Evolutionary conservation across 1,140 invertebrate genomes (phyloP), one percentile per base, ranked within the genome.

Genomic region (Cydia strobilella): DNA sequence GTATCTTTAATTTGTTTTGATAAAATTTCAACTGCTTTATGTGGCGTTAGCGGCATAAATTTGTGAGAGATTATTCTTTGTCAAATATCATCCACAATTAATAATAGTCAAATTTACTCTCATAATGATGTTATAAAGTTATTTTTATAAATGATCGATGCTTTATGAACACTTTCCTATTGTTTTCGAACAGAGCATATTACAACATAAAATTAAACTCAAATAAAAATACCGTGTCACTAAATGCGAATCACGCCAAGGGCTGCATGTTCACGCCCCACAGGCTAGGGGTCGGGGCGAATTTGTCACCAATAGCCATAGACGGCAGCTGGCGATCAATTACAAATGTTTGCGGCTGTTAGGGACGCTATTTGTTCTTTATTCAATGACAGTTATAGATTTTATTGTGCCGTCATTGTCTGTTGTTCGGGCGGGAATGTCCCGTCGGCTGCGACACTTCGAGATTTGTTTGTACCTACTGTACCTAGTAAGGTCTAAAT

Each of bases 301-400:
- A 90, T 90, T 85, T 85, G 85, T 87, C 86, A 84, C 88, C 89
- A 90, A 90, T 91, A 82, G 87, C 82, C 77, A 80, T 75, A 77
- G 72, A 35, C 75, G 73, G 84, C 90, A 90, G 90, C 88, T 89
- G 89, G 79, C 81, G 75, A 90, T 91, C 90, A 88, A 89, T 90
- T 88, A 90, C 89, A 87, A 74, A 63, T 87, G 84, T 90, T 90
- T 90, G 88, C 85, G 88, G 85, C 82, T 88, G 87, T 90, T 89
- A 87, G 84, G 86, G 87, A 86, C 78, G 83, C 86, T 79, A 91
- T 91, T 85, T 80, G 85, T 88, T 87, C 82, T 82, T 91, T 90
- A 89, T 91, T 86, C 79, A 82, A 88, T 84, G 86, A 86, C 86
- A 87, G 82, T 91, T 90, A 90, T 82, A 86, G 77, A 83, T 84